Evolutionary conservation across 30 jellyfish, hydroid and myxozoan species (phyloP), one percentile per base, ranked within the genome.

Genomic region (Catostylus mosaicus): DNA sequence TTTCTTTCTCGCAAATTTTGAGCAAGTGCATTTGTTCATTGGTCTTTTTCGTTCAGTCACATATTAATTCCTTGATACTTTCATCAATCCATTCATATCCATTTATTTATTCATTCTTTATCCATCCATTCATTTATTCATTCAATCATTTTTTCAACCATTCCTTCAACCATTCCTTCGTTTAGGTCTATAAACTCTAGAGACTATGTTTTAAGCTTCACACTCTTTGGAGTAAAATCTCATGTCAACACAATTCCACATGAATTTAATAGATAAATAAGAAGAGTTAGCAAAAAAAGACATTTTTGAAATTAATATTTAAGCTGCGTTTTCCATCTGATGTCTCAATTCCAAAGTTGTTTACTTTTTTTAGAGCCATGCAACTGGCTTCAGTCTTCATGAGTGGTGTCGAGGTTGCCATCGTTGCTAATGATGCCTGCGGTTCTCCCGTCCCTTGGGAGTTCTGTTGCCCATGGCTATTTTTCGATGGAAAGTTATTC

Each of bases 381-480:
- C 98, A 93, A 80, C 63, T 93, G 61, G 96, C 98, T 0, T 68
- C 97, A 20, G 59, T 93, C 37, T 93, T 93, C 86, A 93, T 87
- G 97, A 86, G 90, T 36, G 98, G 98, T 47, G 72, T 93, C 67
- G 98, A 93, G 57, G 80, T 75, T 7, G 98, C 98, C 12, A 60
- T 93, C 24, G 23, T 87, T 22, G 97, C 98, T 1, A 93, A 93
- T 65, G 98, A 93, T 48, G 98, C 98, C 1, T 93, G 98, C 69
- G 98, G 98, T 0, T 86, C 97, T 24, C 97, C 98, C 23, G 90
- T 93, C 22, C 98, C 98, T 8, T 82, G 96, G 97, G 97, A 82
- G 66, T 93, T 87, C 84, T 93, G 97, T 46, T 86, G 97, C 82
- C 97, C 97, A 14, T 93, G 98, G 98, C 74, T 74, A 37, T 93